A percentile compares a stretch with the other conserved stretches of the same genome.
These are phyloP conservation scores for Conops quadrifasciatus DNA, from an alignment of 2,888 invertebrate species.

Conservation along the genomic window DNA sequence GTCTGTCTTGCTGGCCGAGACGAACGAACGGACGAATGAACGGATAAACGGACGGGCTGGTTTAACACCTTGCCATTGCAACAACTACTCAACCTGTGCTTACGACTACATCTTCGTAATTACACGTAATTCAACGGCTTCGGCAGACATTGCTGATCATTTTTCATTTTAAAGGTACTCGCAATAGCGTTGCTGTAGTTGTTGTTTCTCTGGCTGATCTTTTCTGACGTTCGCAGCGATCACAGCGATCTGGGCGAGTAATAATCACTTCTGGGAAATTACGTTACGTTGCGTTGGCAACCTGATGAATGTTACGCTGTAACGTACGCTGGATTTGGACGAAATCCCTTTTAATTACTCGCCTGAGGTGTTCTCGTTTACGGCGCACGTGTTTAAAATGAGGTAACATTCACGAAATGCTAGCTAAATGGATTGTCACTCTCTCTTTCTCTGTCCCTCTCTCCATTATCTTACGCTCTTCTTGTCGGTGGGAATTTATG, in stretches of 20 bases:
- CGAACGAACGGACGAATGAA: constrained; percentile 22
- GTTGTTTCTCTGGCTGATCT: too few relatives aligned
- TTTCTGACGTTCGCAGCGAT: too few relatives aligned
- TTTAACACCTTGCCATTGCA: too few relatives aligned
- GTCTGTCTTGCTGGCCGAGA: too few relatives aligned
- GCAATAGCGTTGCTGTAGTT: too few relatives aligned
- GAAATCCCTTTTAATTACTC: not conserved
- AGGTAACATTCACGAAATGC: too few relatives aligned
- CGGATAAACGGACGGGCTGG: not conserved
- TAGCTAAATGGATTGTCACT: not conserved
- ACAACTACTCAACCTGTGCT: too few relatives aligned
- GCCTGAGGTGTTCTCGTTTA: not conserved
- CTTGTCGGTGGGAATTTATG: not conserved
- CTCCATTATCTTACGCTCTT: not conserved
- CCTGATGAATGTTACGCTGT: not conserved
- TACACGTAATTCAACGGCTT: too few relatives aligned
- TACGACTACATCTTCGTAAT: too few relatives aligned
- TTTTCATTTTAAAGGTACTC: too few relatives aligned
- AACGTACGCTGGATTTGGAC: not conserved
- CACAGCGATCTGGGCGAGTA: not conserved
- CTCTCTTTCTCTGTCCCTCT: not conserved
- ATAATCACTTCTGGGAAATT: not conserved
- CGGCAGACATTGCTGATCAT: too few relatives aligned
- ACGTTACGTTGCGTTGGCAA: not conserved
- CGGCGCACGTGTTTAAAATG: too few relatives aligned